Evolutionary conservation across 1,140 invertebrate species (phyloP).

Genomic region (Cecropterus lyciades): DNA sequence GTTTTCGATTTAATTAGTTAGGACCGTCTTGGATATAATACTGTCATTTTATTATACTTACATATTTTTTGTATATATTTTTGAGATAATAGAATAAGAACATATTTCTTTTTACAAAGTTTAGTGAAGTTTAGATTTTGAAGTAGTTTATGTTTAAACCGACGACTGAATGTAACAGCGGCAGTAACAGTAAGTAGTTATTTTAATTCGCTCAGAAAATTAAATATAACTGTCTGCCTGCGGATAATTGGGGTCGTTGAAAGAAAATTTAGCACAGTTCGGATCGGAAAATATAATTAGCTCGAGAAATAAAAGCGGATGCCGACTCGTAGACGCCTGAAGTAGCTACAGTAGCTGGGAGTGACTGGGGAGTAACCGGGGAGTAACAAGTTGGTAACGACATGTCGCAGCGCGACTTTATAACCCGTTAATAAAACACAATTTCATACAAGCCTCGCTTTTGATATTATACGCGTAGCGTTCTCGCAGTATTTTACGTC

Average conservation of each 20-base stretch:
- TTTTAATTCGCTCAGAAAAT: constrained; percentile 20
- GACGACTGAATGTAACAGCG: background rate
- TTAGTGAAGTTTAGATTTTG: background rate
- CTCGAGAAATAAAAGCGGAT: constrained; percentile 67
- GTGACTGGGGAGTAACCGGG: constrained; percentile 51
- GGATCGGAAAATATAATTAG: constrained; percentile 77
- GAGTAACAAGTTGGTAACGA: constrained; percentile 77
- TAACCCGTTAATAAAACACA: constrained; percentile 82
- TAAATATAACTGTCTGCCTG: constrained; percentile 26
- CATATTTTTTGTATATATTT: background rate
- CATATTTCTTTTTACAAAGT: too few species aligned
- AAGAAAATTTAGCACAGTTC: constrained; percentile 40
- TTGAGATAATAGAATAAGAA: background rate
- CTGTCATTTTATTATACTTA: background rate
- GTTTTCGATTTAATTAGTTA: constrained; percentile 29
- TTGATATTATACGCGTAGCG: constrained; percentile 63
- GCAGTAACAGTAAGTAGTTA: constrained; percentile 2
- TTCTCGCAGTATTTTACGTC: constrained; percentile 75
- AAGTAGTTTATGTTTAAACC: background rate
- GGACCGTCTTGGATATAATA: constrained; percentile 9
- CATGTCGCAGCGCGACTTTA: constrained; percentile 76
- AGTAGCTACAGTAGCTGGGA: background rate
- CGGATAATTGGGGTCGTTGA: constrained; percentile 35
- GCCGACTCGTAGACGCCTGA: constrained; percentile 59
- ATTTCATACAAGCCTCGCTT: constrained; percentile 72